Base-by-base conservation (phyloP, 23 tunicate species). In the Trididemnum miniatum region DNA sequence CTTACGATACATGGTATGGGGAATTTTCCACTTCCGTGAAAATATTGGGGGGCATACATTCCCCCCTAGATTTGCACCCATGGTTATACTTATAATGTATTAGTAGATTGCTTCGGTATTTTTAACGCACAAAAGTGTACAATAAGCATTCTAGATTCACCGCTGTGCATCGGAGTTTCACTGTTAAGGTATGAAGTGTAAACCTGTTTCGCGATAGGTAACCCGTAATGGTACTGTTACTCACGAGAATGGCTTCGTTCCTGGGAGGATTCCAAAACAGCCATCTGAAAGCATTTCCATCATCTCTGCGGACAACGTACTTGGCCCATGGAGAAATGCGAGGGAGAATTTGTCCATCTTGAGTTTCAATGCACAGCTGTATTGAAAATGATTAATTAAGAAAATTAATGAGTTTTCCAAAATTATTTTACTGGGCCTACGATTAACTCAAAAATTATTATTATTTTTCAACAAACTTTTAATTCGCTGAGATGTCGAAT, bases 311-410 rank as follows among this genome's bases (percentile, higher is more conserved):
- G 0, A 83, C 85, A 37, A 92, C 92, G 65, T 92, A 92, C 51
- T 64, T 87, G 29, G 97, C 92, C 97, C 97, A 92, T 18, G 96
- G 97, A 9, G 97, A 92, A 69, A 92, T 87, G 24, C 97, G 67
- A 25, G 89, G 92, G 9, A 92, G 27, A 15, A 32, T 23, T 78
- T 83, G 40, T 1, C 82, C 66, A 39, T 85, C 44, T 20, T 71
- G 9, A 7, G 81, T 87, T 71, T 81, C 97, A 76, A 92, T 82
- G 36, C 59, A 74, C 59, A 74, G 31, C 71, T 79, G 76, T 7
- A 32, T 9, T 7, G 4, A 69, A 69, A 7, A 69, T 18, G 32
- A 69, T n/a, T n/a, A n/a, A n/a, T n/a, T n/a, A n/a, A 49, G 57
- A 9, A 49, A 49, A 18, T 49, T 49, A 18, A 49, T 9, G 18